These are phyloP conservation scores for Hipparchia semele DNA, from an alignment of 2,888 invertebrate genomes.

Conservation along the genomic window DNA sequence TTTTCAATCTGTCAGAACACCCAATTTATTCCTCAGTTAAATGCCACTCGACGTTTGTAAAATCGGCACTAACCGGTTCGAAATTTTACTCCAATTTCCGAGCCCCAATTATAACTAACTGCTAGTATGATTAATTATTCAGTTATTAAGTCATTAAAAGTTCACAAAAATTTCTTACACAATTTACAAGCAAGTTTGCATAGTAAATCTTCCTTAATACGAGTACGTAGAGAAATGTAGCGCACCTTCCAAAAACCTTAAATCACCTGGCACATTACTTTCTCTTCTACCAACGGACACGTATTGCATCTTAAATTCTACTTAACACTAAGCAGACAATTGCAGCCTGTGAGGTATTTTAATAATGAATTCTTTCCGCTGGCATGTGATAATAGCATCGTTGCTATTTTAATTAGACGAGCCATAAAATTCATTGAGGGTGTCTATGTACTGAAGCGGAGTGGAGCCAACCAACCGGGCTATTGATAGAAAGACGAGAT, in stretches of 20 bases:
- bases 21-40: too few relatives aligned
- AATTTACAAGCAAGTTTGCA: slow-evolving; percentile 21
- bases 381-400: slow-evolving; percentile 70
- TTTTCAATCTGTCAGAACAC: too few relatives aligned
- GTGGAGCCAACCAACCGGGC: too few relatives aligned
- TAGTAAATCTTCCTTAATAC: slow-evolving; percentile 24
- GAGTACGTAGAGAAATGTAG: slow-evolving; percentile 22
- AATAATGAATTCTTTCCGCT: slow-evolving; percentile 76
- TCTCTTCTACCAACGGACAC: slow-evolving; percentile 59
- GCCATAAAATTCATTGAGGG: slow-evolving; percentile 55
- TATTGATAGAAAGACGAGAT: too few relatives aligned
- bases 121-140: too few relatives aligned
- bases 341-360: slow-evolving; percentile 65
- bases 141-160: background rate
- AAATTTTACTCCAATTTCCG: too few relatives aligned
- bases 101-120: too few relatives aligned
- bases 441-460: background rate
- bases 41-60: too few relatives aligned
- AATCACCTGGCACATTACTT: slow-evolving; percentile 44
- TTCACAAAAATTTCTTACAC: slow-evolving; percentile 8
- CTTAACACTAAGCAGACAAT: slow-evolving; percentile 62
- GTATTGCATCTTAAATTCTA: slow-evolving; percentile 74
- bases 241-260: slow-evolving; percentile 30
- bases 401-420: slow-evolving; percentile 67
- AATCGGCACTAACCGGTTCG: too few relatives aligned